Percentiles rank a stretch among this genome's conserved stretches.
Evolutionary conservation across 2,888 invertebrate species (phyloP).

Genomic region (Sinohyriopsis cumingii): DNA sequence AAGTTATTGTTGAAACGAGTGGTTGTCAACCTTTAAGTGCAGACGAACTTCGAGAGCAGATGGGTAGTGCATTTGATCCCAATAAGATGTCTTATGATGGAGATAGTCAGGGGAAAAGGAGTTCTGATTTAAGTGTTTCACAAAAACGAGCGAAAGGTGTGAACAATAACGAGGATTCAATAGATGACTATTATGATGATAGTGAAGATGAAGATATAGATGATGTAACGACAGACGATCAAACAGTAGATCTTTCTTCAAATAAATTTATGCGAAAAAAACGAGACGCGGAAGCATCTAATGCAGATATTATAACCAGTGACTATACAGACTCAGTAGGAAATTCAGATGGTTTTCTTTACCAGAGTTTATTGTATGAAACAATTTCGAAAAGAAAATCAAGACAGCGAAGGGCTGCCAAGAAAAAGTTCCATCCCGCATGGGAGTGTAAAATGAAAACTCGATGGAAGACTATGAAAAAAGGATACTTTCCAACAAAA

Average conservation of each 20-base stretch:
- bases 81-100: conserved; percentile 52
- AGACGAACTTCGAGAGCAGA: conserved; percentile 41
- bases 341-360: conserved; percentile 23
- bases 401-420: conserved; percentile 17
- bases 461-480: conserved; percentile 45
- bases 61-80: conserved; percentile 53
- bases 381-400: conserved; percentile 24
- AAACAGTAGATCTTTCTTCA: conserved; percentile 22
- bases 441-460: conserved; percentile 61
- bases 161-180: conserved; percentile 25
- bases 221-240: conserved; percentile 32
- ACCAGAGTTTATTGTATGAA: conserved; percentile 29
- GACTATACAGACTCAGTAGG: conserved; percentile 21
- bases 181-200: conserved; percentile 18
- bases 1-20: conserved; percentile 28
- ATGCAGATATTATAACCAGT: conserved; percentile 1
- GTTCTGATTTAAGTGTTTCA: neutral
- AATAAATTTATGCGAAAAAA: conserved; percentile 45
- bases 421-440: conserved; percentile 45
- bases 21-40: conserved; percentile 47
- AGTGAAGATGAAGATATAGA: conserved; percentile 31
- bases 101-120: conserved; percentile 14
- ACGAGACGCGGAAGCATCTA: conserved; percentile 21
- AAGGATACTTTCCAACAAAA: conserved; percentile 58
- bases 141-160: conserved; percentile 31